These are phyloP conservation scores for Corydoras maculifer DNA, from an alignment of 2,113 vertebrate species.

Conservation along the genomic window DNA sequence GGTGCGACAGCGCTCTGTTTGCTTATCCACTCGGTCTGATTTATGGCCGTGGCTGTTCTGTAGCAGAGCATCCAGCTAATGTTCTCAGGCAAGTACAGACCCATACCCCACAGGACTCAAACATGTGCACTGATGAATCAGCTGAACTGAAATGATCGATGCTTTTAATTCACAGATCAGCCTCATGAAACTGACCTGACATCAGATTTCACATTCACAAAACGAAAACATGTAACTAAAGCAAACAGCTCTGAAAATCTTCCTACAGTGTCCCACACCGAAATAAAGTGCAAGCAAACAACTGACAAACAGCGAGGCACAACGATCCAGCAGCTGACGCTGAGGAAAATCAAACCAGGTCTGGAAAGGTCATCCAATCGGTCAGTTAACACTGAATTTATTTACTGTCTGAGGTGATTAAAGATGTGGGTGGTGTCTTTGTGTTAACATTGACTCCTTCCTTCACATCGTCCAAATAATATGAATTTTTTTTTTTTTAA, in stretches of 20 bases:
- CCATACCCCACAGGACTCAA: neutral
- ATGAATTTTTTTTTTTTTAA: no score
- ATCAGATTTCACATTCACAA: neutral
- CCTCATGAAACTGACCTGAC: neutral
- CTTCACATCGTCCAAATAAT: no score
- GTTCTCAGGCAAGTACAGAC: constrained; percentile 2
- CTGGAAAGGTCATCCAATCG: neutral
- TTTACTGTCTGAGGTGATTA: no score
- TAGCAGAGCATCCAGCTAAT: neutral
- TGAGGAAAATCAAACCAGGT: neutral
- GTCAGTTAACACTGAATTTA: neutral
- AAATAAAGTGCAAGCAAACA: constrained; percentile 35
- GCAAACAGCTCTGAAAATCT: neutral
- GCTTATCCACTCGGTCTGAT: neutral
- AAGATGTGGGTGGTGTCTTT: no score
- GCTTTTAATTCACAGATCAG: neutral
- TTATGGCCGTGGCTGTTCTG: neutral
- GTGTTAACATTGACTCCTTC: no score
- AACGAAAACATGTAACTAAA: neutral
- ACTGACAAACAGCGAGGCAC: constrained; percentile 8
- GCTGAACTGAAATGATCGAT: constrained; percentile 10
- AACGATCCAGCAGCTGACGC: constrained; percentile 1
- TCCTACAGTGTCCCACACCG: neutral
- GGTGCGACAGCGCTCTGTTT: neutral
- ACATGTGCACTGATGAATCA: neutral